Percentiles rank a stretch among this genome's conserved stretches.
Evolutionary conservation across 2,888 invertebrate genomes (phyloP).

Genomic region (Netelia melanura): DNA sequence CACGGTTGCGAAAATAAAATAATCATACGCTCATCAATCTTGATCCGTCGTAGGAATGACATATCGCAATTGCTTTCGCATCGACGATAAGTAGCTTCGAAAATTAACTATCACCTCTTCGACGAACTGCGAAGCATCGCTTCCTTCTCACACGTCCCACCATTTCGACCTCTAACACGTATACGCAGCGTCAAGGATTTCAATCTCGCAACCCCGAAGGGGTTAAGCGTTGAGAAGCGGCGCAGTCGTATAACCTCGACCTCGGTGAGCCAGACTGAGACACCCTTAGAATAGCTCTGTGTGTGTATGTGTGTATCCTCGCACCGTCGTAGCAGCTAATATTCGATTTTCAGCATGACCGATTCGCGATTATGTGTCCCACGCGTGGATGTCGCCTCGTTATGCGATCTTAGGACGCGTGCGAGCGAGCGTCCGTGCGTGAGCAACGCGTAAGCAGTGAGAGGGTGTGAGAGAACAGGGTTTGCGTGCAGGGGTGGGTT

Average conservation of each 20-base stretch:
- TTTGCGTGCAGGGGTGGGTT: slow-evolving; percentile 44
- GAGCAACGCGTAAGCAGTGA: slow-evolving; percentile 54
- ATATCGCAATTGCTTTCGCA: slow-evolving; percentile 12
- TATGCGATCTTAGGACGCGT: slow-evolving; percentile 65
- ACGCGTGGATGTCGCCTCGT: slow-evolving; percentile 62
- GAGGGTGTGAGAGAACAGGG: slow-evolving; percentile 8
- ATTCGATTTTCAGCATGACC: slow-evolving; percentile 65
- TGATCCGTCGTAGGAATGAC: not conserved
- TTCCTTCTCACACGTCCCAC: too few species aligned
- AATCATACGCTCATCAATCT: not conserved
- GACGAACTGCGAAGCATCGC: slow-evolving; percentile 1
- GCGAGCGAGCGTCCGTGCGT: slow-evolving; percentile 64
- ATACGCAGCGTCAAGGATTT: slow-evolving; percentile 44
- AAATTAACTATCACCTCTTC: slow-evolving; percentile 35
- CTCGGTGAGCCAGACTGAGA: slow-evolving; percentile 15
- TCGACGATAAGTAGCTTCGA: slow-evolving; percentile 9
- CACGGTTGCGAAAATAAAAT: not conserved
- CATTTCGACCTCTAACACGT: slow-evolving; percentile 19
- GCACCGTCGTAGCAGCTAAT: slow-evolving; percentile 49
- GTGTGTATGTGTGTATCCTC: slow-evolving; percentile 19
- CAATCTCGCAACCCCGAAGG: slow-evolving; percentile 52
- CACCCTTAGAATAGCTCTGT: not conserved
- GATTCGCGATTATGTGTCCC: slow-evolving; percentile 62
- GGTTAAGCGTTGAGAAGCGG: slow-evolving; percentile 33
- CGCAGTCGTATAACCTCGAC: slow-evolving; percentile 35